phyloP scores from a whole-genome alignment of 2,113 vertebrate species.

The Alosa alosa region DNA sequence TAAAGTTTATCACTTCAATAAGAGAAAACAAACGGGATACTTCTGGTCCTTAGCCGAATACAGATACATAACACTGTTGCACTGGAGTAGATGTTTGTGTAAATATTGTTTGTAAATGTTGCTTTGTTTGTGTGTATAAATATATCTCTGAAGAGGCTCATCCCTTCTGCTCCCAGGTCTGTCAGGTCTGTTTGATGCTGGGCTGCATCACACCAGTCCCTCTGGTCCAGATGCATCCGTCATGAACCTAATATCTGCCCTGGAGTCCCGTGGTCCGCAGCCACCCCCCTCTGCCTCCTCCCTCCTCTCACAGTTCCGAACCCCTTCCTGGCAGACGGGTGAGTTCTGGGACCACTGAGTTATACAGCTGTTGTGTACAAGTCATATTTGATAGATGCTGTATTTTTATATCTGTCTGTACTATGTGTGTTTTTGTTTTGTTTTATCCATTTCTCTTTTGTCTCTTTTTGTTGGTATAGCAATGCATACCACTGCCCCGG shows the following conservation, averaged over 20 bases:
- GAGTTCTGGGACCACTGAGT: slow-evolving; percentile 35
- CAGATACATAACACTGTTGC: neutral
- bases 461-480: slow-evolving; percentile 61
- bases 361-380: neutral
- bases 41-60: neutral
- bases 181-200: slow-evolving; percentile 85
- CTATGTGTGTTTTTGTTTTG: slow-evolving; percentile 23
- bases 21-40: neutral
- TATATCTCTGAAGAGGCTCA: neutral
- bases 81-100: neutral
- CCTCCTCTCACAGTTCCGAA: slow-evolving; percentile 87
- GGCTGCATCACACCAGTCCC: slow-evolving; percentile 82
- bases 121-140: neutral
- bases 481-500: slow-evolving; percentile 86
- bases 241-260: slow-evolving; percentile 90
- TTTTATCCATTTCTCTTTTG: slow-evolving; percentile 42
- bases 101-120: neutral
- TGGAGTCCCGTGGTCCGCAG: slow-evolving; percentile 86
- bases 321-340: slow-evolving; percentile 92
- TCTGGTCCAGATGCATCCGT: slow-evolving; percentile 83
- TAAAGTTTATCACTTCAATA: neutral
- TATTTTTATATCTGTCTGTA: slow-evolving; percentile 27
- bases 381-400: neutral
- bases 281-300: slow-evolving; percentile 85
- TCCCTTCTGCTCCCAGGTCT: slow-evolving; percentile 66